Base-by-base conservation (phyloP, 2,113 vertebrate species). In the Epinephelus fuscoguttatus region DNA sequence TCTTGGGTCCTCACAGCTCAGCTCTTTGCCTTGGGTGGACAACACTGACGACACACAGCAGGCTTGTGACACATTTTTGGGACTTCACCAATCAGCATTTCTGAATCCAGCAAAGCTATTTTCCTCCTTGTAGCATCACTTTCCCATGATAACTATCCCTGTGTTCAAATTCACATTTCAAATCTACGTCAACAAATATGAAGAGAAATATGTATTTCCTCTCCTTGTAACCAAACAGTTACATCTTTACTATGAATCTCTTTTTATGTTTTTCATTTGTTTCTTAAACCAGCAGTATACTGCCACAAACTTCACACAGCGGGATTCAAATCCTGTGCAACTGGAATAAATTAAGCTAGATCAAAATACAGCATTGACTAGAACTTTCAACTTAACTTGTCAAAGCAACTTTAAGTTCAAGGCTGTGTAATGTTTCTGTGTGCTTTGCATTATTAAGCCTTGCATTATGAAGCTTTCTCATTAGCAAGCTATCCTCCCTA, bases 71-170 rank as follows among this genome's bases (percentile, higher is more conserved):
- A 77, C 62, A 80, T 74, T 57, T 86, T 53, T 33, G 15, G 33
- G 50, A 83, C 81, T 55, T 84, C 76, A 86, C 25, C 59, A 13
- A 70, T 88, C 71, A 88, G 62, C 72, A 66, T 66, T 84, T 89
- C 74, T 86, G 27, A 75, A 74, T 85, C 17, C 80, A 80, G 82
- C 33, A 64, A 80, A 84, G 57, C 80, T 75, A 87, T 88, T 90
- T 85, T 69, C 62, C 67, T 76, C 67, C 18, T 15, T 21, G 15
- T 55, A 75, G 42, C 60, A 52, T 77, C 68, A 42, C 42, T 42
- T 82, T 53, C n/a, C 33, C 52, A 55, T 67, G 7, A 80, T 27
- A 56, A 61, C 73, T 13, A n/a, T 10, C 11, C 52, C 25, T 45
- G n/a, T 37, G 27, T 23, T 67, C 2, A 23, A 55, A 55, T 27